A percentile compares a stretch with the other conserved stretches of the same genome.
Evolutionary conservation across 2,113 vertebrate species (phyloP).

Genomic region (Pterophyllum scalare): DNA sequence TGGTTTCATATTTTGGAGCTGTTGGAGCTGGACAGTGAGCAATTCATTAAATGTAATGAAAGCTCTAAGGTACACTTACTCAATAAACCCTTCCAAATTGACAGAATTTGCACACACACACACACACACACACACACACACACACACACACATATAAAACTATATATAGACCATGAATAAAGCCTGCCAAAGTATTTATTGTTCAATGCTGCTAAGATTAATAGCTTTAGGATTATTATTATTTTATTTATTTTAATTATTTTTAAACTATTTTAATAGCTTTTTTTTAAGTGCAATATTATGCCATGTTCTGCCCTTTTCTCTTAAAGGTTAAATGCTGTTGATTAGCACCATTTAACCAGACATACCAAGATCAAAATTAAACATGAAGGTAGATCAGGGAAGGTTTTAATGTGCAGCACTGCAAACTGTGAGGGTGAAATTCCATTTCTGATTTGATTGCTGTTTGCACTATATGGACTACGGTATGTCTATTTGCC

Average conservation of each 20-base stretch:
- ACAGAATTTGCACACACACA: background rate
- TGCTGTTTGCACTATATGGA: background rate
- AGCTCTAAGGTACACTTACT: background rate
- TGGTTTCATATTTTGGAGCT: background rate
- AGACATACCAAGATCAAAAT: background rate
- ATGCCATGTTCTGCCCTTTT: background rate
- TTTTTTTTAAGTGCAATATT: background rate
- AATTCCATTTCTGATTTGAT: background rate
- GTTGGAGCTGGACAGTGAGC: background rate
- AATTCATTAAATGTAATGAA: background rate
- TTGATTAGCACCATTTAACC: background rate
- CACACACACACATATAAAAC: background rate
- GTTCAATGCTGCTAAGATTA: background rate
- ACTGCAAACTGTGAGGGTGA: fast-evolving
- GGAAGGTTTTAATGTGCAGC: background rate
- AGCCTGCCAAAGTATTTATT: background rate
- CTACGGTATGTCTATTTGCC: background rate
- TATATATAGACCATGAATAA: too few relatives aligned
- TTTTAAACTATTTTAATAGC: too few relatives aligned
- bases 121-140: background rate
- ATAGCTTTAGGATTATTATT: too few relatives aligned
- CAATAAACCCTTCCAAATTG: background rate
- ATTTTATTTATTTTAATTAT: too few relatives aligned
- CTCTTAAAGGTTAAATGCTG: background rate
- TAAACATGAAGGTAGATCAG: fast-evolving